Evolutionary conservation across 1,140 invertebrate species (phyloP).

Genomic region (Drosophila saltans): DNA sequence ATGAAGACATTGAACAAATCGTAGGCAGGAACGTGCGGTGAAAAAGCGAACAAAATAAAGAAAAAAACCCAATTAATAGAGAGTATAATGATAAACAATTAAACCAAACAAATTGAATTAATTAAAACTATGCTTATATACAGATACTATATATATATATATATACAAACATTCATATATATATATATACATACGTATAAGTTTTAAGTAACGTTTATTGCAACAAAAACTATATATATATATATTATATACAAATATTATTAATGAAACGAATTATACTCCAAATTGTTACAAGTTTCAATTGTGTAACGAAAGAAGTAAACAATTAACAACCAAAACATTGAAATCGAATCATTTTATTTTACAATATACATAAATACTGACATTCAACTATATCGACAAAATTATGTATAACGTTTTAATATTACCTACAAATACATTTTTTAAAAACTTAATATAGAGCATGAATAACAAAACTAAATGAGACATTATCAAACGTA

Average conservation of each 20-base stretch:
- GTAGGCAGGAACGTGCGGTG: conserved; percentile 83
- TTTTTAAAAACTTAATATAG: conserved; percentile 14
- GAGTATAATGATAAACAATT: conserved; percentile 69
- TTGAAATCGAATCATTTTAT: conserved; percentile 42
- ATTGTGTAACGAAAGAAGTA: conserved; percentile 36
- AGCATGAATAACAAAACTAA: conserved; percentile 21
- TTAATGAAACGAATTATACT: conserved; percentile 71
- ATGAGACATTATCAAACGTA: conserved; percentile 44
- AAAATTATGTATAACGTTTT: conserved; percentile 16
- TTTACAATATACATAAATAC: conserved; percentile 34
- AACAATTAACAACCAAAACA: conserved; percentile 48
- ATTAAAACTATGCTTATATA: conserved; percentile 68
- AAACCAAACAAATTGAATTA: conserved; percentile 78
- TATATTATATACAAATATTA: conserved; percentile 37
- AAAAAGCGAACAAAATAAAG: conserved; percentile 62
- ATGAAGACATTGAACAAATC: conserved; percentile 82
- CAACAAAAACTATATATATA: conserved; percentile 10
- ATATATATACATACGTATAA: conserved; percentile 53
- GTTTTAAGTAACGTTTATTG: conserved; percentile 70
- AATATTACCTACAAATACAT: conserved; percentile 11
- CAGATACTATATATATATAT: conserved; percentile 45
- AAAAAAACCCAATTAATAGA: conserved; percentile 71
- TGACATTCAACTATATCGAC: conserved; percentile 12
- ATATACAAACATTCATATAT: conserved; percentile 26
- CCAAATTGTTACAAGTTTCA: conserved; percentile 71